Conservation (phyloP, 2,888 invertebrate genomes). For the Cotesia congregata region DNA sequence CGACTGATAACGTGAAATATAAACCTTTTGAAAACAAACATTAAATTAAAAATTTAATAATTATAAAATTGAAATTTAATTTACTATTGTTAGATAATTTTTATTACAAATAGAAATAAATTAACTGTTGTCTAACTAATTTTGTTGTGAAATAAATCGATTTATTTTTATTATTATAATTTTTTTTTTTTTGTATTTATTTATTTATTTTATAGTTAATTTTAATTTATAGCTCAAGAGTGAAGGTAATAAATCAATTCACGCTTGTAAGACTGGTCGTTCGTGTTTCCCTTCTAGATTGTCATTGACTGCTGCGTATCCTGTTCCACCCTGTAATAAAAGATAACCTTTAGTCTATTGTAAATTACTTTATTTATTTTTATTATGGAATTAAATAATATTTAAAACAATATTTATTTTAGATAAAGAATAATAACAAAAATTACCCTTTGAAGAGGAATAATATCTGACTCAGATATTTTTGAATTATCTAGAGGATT, state of each 20-base stretch:
- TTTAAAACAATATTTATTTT: not conserved
- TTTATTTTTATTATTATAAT: not conserved
- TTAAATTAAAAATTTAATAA: no score
- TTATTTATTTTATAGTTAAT: not conserved
- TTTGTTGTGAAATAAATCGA: not conserved
- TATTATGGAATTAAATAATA: not conserved
- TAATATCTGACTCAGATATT: constrained; percentile 91
- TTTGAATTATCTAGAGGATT: constrained; percentile 92
- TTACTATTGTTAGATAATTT: no score
- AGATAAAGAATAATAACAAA: constrained; percentile 30
- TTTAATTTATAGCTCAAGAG: not conserved
- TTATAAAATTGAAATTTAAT: no score
- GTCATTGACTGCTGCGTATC: constrained; percentile 89
- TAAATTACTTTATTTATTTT: not conserved
- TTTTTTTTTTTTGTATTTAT: not conserved
- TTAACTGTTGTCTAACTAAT: no score
- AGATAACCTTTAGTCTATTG: not conserved
- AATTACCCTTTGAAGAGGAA: constrained; percentile 86
- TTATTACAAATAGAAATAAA: no score
- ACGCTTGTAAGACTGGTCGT: constrained; percentile 87
- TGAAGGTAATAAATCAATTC: constrained; percentile 55
- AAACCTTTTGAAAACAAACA: no score
- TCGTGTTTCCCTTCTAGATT: constrained; percentile 87
- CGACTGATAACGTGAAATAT: no score
- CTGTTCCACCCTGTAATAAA: constrained; percentile 88